Base-by-base conservation (phyloP, 2,888 invertebrate genomes). In the Sarcophaga carnaria region DNA sequence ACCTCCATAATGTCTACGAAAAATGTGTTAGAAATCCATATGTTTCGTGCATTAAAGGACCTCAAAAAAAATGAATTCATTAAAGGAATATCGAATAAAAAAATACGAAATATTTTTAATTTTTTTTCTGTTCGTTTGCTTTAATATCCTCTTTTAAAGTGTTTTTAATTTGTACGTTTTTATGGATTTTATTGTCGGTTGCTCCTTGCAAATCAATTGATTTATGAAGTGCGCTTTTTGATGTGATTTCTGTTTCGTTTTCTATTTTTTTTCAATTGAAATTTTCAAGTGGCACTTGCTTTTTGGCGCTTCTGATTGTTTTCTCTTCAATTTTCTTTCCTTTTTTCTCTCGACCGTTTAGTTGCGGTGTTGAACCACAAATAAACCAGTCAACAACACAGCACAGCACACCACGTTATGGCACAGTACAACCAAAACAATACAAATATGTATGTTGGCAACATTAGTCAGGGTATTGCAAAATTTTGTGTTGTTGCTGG, bases 281-380 rank as follows among this genome's bases (percentile, higher is more conserved):
- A 79, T 80, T 83, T 84, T 84, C 84, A 87, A 84, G 81, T 81
- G 81, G 76, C 84, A 82, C 71, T 87, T 87, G 81, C 79, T 85
- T 87, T 87, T 78, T 84, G 87, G 71, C 78, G 79, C 62, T 87
- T 71, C 47, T 54, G 62, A 45, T 71, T 60, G 25, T 22, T 78
- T 37, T n/a, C 64, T 49, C 4, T 5, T n/a, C 17, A 22, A 0
- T 54, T 10, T 75, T 75, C 60, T 49, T 60, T 14, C 0, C 8
- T 69, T 63, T 63, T 11, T 59, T 69, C 2, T 37, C 37, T 37
- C 20, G 60, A 17, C 60, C 27, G 59, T 70, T 69, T 70, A 37
- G 64, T 49, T 74, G 22, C 45, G 14, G 54, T 63, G 67, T 37
- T 47, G 70, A 85, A 72, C 76, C 72, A 27, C 77, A 81, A 81